Percentiles rank a stretch among this genome's conserved stretches.
phyloP scores from a whole-genome alignment of 1,140 invertebrate species.

The Frieseomelitta varia region DNA sequence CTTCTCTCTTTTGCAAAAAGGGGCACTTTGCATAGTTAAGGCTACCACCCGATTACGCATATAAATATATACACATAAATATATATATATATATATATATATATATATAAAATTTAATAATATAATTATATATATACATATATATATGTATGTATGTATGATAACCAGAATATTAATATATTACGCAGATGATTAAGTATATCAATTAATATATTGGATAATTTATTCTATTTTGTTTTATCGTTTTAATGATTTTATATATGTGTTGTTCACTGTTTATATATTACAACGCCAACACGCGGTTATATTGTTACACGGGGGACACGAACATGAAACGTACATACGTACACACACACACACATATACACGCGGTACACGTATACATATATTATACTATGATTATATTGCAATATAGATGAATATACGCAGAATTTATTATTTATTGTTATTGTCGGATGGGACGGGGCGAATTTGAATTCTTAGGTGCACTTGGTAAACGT shows the following conservation, averaged over 20 bases:
- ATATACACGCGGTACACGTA: neutral
- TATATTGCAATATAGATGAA: slow-evolving; percentile 32
- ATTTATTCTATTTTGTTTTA: slow-evolving; percentile 82
- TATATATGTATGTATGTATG: slow-evolving; percentile 18
- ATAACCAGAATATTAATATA: slow-evolving; percentile 81
- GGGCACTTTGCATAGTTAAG: slow-evolving; percentile 80
- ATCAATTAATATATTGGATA: slow-evolving; percentile 80
- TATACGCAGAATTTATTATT: slow-evolving; percentile 55
- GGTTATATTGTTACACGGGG: slow-evolving; percentile 30
- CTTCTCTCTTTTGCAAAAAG: slow-evolving; percentile 66
- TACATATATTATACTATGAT: neutral
- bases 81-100: slow-evolving; percentile 39
- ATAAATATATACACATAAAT: slow-evolving; percentile 50
- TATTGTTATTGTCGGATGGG: slow-evolving; percentile 56
- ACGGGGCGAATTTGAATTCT: slow-evolving; percentile 36
- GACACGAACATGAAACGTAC: slow-evolving; percentile 28
- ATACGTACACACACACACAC: neutral
- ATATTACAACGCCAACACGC: slow-evolving; percentile 59
- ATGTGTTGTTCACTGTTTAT: slow-evolving; percentile 81
- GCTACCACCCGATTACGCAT: slow-evolving; percentile 69
- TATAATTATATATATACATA: slow-evolving; percentile 61
- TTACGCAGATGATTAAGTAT: slow-evolving; percentile 79
- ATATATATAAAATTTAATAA: slow-evolving; percentile 49
- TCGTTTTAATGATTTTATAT: slow-evolving; percentile 82
- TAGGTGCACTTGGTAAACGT: slow-evolving; percentile 58